These are phyloP conservation scores for Fregetta grallaria DNA, from an alignment of 2,113 vertebrate species.

Conservation along the genomic window DNA sequence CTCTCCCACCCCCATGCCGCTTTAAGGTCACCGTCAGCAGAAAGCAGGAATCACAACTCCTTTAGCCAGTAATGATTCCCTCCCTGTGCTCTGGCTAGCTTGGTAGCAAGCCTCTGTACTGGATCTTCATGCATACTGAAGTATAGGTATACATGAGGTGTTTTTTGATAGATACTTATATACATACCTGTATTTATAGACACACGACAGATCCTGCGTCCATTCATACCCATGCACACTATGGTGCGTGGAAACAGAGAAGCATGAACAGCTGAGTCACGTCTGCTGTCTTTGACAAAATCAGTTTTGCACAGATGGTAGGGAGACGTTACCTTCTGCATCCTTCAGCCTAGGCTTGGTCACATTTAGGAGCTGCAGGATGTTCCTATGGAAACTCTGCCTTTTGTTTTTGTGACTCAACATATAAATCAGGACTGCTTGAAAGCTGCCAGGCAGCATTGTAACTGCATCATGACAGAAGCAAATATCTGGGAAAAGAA, in stretches of 20 bases:
- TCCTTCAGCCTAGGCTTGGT: neutral
- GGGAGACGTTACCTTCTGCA: neutral
- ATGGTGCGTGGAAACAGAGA: neutral
- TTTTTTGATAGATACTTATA: neutral
- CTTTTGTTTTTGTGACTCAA: neutral
- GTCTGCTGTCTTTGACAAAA: neutral
- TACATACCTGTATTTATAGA: neutral
- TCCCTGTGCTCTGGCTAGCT: neutral
- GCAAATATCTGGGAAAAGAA: neutral
- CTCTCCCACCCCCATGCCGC: rapidly evolving
- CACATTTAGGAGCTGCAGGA: neutral
- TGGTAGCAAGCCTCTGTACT: neutral
- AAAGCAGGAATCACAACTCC: neutral
- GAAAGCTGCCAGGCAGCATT: neutral
- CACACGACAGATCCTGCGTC: neutral
- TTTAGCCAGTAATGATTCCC: neutral
- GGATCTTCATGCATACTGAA: rapidly evolving
- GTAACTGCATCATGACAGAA: neutral
- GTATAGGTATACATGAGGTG: too few relatives aligned
- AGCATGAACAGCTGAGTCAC: neutral
- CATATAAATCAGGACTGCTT: neutral
- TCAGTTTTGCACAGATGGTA: neutral
- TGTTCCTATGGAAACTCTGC: neutral
- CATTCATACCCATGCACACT: neutral
- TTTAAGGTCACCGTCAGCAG: neutral